Base-by-base conservation (phyloP, 2,113 vertebrate species). In the Spilogale gracilis region DNA sequence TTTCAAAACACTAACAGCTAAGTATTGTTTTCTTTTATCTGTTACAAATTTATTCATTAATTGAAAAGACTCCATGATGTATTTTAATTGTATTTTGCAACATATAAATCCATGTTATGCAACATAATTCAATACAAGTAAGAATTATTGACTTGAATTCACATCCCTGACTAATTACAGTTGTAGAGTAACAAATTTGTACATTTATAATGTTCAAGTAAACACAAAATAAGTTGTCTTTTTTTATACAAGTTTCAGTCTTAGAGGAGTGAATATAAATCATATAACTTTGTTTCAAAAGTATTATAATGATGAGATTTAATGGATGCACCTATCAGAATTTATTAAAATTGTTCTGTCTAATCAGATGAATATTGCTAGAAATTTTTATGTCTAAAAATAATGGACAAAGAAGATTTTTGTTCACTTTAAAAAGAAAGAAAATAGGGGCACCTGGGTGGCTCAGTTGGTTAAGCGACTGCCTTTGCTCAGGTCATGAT, bases 91-190 rank as follows among this genome's bases (percentile, higher is more conserved):
- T 4, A 16, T 95, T 96, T 89, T 87, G 6, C 89, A 73, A 69
- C 69, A 93, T 58, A 61, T 52, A 79, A 87, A 78, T 87, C 48
- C 61, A 9, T 91, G 6, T 52, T 92, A 91, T 80, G 25, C n/a
- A 96, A 78, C 4, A 80, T 85, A 95, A 86, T 61, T 30, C n/a
- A 94, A 60, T 65, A 76, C 3, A 90, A 84, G 60, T 94, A 83
- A 87, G 50, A 95, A 96, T 90, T 74, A 78, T 85, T 96, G 38
- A 69, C 45, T 83, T 93, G 50, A 95, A 92, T 86, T 87, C 83
- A 61, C 5, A 88, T 74, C 56, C 60, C 20, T 89, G 60, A 81
- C 58, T 81, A 94, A 84, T 88, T 48, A 90, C 43, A 96, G n/a
- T 25, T 67, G 0, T 56, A 78, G 5, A 74, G 13, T 23, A 92